phyloP scores from a whole-genome alignment of 2,888 invertebrate species.

The Agrilus cyanescens region DNA sequence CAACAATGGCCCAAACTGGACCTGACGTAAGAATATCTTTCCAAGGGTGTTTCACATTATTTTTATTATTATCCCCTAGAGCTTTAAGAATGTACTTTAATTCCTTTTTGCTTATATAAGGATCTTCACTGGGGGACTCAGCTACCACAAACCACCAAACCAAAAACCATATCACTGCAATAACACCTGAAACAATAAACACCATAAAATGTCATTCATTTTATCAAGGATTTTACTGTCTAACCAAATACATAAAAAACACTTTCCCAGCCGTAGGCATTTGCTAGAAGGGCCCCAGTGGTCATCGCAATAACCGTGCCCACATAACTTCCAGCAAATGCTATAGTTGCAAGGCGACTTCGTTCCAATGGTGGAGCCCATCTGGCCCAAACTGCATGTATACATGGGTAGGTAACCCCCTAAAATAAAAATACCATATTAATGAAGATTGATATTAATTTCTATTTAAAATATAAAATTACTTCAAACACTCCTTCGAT shows the following conservation, averaged over 20 bases:
- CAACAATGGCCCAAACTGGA: conserved; percentile 74
- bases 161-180: conserved; percentile 61
- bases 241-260: conserved; percentile 71
- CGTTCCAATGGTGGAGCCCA: conserved; percentile 76
- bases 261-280: conserved; percentile 65
- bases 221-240: conserved; percentile 12
- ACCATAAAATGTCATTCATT: background rate
- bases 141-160: conserved; percentile 59
- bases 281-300: conserved; percentile 59
- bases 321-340: conserved; percentile 76
- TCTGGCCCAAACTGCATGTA: conserved; percentile 72
- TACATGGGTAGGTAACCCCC: conserved; percentile 69
- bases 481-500: conserved; percentile 10
- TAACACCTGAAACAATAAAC: conserved; percentile 37
- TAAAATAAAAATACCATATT: conserved; percentile 24
- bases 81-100: conserved; percentile 57
- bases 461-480: background rate
- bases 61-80: conserved; percentile 39
- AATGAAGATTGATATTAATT: background rate
- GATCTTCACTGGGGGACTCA: conserved; percentile 65
- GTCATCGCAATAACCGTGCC: conserved; percentile 80
- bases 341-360: conserved; percentile 66
- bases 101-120: conserved; percentile 58
- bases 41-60: conserved; percentile 61
- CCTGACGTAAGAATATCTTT: conserved; percentile 58